These are phyloP conservation scores for Pogonocichla stellata DNA, from an alignment of 2,113 vertebrate species.

Conservation along the genomic window DNA sequence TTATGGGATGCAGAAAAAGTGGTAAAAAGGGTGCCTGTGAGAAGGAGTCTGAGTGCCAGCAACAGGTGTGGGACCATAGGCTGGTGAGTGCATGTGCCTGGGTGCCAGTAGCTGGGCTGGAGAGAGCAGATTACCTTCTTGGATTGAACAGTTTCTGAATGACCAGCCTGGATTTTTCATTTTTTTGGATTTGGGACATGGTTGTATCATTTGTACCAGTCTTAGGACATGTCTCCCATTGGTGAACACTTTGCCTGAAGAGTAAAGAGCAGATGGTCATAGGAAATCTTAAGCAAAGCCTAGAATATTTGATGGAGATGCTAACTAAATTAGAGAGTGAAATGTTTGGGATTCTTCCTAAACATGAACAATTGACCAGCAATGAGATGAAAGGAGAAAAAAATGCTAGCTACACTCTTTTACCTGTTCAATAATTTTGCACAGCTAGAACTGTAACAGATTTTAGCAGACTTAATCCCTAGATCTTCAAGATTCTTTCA, in stretches of 20 bases:
- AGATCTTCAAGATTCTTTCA: not conserved
- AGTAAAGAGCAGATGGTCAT: not conserved
- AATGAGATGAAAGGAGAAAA: not conserved
- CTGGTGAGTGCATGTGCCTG: not conserved
- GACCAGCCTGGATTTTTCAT: not conserved
- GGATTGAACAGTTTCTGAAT: not conserved
- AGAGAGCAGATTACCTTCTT: not conserved
- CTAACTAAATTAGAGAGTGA: not conserved
- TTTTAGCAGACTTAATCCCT: not conserved
- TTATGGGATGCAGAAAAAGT: not conserved
- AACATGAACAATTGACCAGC: not conserved
- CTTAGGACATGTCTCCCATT: not conserved
- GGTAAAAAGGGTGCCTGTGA: too few species aligned
- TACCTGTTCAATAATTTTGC: not conserved
- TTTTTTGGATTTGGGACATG: not conserved
- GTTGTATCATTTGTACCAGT: not conserved
- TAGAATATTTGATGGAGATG: not conserved
- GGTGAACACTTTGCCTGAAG: not conserved
- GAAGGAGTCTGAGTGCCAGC: not conserved
- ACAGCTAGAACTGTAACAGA: not conserved
- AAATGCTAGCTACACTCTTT: not conserved
- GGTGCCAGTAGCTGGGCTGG: not conserved
- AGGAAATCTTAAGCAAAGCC: not conserved
- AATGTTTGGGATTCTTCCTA: not conserved
- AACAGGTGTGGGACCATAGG: accelerated